These are phyloP conservation scores for Myotis lucifugus DNA, from an alignment of 2,113 vertebrate species.

Conservation along the genomic window DNA sequence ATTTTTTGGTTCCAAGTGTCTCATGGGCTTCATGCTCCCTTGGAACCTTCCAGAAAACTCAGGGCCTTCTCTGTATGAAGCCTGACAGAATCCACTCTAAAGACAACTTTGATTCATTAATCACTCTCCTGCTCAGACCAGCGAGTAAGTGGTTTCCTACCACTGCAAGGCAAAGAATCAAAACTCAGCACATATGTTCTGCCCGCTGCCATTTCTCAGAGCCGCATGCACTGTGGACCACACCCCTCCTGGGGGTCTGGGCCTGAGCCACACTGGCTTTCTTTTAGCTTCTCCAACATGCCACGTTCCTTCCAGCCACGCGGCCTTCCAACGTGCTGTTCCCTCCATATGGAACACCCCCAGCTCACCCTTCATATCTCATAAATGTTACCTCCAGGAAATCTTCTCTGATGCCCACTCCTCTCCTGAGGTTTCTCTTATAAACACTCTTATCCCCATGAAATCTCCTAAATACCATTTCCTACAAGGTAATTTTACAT, in stretches of 20 bases:
- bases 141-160: neutral
- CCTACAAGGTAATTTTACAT: neutral
- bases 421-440: neutral
- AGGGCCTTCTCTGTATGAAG: neutral
- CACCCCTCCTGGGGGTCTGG: rapidly evolving
- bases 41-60: neutral
- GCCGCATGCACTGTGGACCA: neutral
- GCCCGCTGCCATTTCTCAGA: neutral
- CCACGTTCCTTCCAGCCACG: neutral
- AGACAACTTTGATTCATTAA: neutral
- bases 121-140: neutral
- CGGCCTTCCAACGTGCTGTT: neutral
- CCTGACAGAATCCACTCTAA: neutral
- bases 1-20: neutral
- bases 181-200: neutral
- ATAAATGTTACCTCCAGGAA: neutral
- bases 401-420: neutral
- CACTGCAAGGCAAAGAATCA: neutral
- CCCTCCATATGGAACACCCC: neutral
- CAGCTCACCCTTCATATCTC: neutral
- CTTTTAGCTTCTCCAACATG: neutral
- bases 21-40: neutral
- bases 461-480: neutral
- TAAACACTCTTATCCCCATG: too few species aligned
- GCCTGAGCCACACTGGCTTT: neutral